Evolutionary conservation across 2,797 vertebrate genomes (phyloP).

Genomic region (Oreochromis mossambicus): DNA sequence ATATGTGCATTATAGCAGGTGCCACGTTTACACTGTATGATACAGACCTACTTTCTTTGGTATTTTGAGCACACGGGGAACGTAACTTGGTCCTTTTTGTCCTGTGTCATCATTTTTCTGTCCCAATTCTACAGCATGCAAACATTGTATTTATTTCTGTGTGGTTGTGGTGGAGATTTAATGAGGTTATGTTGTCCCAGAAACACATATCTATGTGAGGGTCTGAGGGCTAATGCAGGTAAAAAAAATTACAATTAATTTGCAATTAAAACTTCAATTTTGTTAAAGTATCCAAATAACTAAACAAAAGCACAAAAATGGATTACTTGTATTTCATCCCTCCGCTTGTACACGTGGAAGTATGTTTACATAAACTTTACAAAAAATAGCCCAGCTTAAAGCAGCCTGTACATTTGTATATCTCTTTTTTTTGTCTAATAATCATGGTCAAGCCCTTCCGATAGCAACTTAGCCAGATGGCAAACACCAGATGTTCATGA

Average conservation of each 20-base stretch:
- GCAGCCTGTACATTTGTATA: constrained; percentile 20
- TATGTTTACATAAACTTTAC: constrained; percentile 16
- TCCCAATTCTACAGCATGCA: neutral
- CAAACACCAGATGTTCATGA: constrained; percentile 71
- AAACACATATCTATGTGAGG: constrained; percentile 22
- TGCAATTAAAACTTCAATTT: neutral
- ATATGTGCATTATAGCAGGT: constrained; percentile 9
- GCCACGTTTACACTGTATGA: constrained; percentile 12
- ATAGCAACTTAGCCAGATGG: constrained; percentile 67
- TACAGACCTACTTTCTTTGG: constrained; percentile 49
- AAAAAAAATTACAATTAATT: neutral
- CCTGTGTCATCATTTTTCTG: constrained; percentile 32
- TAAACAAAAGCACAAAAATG: neutral
- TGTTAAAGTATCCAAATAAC: neutral
- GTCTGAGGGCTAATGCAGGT: neutral
- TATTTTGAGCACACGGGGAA: constrained; percentile 44
- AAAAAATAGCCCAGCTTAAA: constrained; percentile 22
- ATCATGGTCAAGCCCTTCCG: constrained; percentile 57
- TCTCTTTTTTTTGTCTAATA: constrained; percentile 28
- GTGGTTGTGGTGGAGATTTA: constrained; percentile 26
- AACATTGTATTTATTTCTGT: neutral
- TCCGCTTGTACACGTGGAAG: neutral
- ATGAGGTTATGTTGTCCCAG: constrained; percentile 28
- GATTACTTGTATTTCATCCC: neutral
- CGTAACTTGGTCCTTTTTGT: constrained; percentile 42